These are phyloP conservation scores for Myrmecobius fasciatus DNA, from an alignment of 2,113 vertebrate genomes.

Conservation along the genomic window DNA sequence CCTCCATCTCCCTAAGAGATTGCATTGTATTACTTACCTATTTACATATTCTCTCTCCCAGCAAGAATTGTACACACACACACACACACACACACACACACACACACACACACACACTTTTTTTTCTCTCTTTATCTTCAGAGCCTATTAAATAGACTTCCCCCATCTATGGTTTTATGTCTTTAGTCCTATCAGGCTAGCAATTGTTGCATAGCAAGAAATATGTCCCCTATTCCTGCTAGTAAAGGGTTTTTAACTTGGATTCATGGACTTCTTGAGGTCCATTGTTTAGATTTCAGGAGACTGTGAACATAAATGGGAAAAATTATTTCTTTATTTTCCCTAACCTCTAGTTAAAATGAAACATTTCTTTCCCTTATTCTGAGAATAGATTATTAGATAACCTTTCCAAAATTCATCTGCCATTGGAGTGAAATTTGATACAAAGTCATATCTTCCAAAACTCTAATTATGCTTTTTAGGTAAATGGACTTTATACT, in stretches of 20 bases:
- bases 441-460: not conserved
- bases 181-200: not conserved
- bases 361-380: not conserved
- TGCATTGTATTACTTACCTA: not conserved
- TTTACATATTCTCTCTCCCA: not conserved
- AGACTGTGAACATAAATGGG: not conserved
- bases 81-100: no score
- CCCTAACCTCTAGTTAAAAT: not conserved
- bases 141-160: not conserved
- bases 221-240: not conserved
- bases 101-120: no score
- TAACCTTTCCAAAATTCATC: not conserved
- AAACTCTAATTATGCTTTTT: not conserved
- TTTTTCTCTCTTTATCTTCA: not conserved
- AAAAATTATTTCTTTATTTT: not conserved
- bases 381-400: not conserved
- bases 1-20: not conserved
- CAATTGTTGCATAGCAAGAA: not conserved
- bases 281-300: not conserved
- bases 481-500: not conserved
- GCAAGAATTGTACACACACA: not conserved
- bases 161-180: not conserved
- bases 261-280: not conserved
- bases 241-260: not conserved
- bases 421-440: not conserved